A percentile compares a stretch with the other conserved stretches of the same genome.
Conservation (phyloP, 2,888 invertebrate species). For the Microplitis deprimator region DNA sequence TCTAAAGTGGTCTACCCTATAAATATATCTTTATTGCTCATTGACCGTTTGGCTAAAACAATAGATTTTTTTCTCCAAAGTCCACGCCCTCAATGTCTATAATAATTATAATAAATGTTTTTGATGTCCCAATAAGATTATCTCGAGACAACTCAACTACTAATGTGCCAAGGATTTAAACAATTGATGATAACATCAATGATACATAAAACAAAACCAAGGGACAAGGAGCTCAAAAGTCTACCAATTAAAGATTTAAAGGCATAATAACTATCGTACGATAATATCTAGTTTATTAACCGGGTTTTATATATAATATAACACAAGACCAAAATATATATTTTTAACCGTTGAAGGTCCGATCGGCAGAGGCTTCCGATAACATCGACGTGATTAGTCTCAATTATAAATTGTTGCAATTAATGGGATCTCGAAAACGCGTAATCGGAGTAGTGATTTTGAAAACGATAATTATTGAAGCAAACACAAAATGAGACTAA, state of each 20-base stretch:
- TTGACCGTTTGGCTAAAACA: background rate
- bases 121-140: constrained; percentile 15
- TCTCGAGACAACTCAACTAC: background rate
- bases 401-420: too few species aligned
- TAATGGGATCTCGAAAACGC: too few species aligned
- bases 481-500: background rate
- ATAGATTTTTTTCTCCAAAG: background rate
- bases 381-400: too few species aligned
- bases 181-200: constrained; percentile 20
- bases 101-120: background rate
- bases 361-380: too few species aligned
- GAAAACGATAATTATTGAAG: background rate
- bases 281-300: constrained; percentile 27
- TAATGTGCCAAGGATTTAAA: background rate
- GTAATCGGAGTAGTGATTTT: too few species aligned
- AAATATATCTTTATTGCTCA: too few species aligned
- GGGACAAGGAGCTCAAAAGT: constrained; percentile 14
- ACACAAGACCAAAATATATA: too few species aligned
- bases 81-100: constrained; percentile 11
- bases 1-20: background rate
- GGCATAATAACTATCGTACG: constrained; percentile 17
- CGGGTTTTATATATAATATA: constrained; percentile 3
- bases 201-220: background rate
- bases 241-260: constrained; percentile 15
- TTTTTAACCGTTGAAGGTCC: too few species aligned